A percentile compares a stretch with the other conserved stretches of the same genome.
These are phyloP conservation scores for Procavia capensis DNA, from an alignment of 2,113 vertebrate species.

Conservation along the genomic window DNA sequence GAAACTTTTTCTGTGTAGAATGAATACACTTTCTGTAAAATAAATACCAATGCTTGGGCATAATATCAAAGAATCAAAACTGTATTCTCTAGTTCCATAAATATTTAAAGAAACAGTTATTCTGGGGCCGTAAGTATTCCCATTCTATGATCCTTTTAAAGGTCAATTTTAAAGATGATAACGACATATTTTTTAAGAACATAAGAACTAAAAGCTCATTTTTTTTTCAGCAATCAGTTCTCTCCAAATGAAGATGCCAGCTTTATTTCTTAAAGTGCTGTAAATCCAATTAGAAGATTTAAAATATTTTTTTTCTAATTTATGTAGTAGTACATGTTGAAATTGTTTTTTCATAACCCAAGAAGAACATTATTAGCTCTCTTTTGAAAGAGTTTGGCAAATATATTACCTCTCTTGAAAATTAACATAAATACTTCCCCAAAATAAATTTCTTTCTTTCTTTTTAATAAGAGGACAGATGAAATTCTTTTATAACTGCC, in stretches of 20 bases:
- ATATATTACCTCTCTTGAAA: not conserved
- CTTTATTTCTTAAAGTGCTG: not conserved
- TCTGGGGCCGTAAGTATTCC: not conserved
- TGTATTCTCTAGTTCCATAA: not conserved
- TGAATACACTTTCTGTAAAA: not conserved
- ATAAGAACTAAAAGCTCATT: not conserved
- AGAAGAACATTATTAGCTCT: not conserved
- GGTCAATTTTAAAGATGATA: not conserved
- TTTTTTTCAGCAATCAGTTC: not conserved
- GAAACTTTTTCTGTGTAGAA: not conserved
- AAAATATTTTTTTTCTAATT: not conserved
- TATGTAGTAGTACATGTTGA: not conserved
- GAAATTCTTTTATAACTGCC: not conserved
- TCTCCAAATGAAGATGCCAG: not conserved
- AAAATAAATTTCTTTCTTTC: not conserved
- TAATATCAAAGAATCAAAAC: not conserved
- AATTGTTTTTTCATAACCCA: not conserved
- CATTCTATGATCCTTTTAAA: not conserved
- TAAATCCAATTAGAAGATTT: not conserved
- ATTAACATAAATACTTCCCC: conserved; percentile 31
- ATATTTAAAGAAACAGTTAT: not conserved
- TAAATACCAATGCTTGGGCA: not conserved
- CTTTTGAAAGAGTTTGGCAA: not conserved
- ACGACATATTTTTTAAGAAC: not conserved
- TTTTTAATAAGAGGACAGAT: not conserved